phyloP scores from a whole-genome alignment of 1,140 invertebrate genomes.

The Stenopsyche tienmushanensis region DNA sequence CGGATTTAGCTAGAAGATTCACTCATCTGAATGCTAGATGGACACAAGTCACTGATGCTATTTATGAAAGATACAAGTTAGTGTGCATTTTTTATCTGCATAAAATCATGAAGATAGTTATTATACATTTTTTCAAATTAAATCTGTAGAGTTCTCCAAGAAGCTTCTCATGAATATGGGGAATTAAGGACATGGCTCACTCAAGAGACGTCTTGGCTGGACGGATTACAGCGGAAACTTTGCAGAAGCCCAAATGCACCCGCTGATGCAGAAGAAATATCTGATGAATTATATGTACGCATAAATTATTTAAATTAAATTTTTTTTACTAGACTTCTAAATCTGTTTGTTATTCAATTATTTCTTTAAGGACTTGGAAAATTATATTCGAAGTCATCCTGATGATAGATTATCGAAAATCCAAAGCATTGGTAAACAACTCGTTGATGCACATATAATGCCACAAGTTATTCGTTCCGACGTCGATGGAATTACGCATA shows the following conservation, averaged over 20 bases:
- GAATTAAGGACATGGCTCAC: slow-evolving; percentile 77
- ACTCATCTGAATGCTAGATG: slow-evolving; percentile 72
- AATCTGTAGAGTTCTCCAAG: slow-evolving; percentile 56
- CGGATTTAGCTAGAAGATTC: slow-evolving; percentile 65
- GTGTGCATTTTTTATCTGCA: background rate
- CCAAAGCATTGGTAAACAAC: slow-evolving; percentile 71
- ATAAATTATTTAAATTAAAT: slow-evolving; percentile 24
- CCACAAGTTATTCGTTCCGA: slow-evolving; percentile 68
- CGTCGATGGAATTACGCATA: slow-evolving; percentile 64
- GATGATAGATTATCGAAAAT: slow-evolving; percentile 71
- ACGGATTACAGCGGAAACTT: slow-evolving; percentile 78
- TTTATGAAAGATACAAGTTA: slow-evolving; percentile 61
- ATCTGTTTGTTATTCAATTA: background rate
- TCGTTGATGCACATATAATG: slow-evolving; percentile 78
- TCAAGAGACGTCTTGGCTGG: slow-evolving; percentile 79
- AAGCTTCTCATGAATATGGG: slow-evolving; percentile 72
- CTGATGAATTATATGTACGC: slow-evolving; percentile 84
- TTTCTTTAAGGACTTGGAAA: slow-evolving; percentile 80
- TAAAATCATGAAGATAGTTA: background rate
- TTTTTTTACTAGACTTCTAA: background rate
- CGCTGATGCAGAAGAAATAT: slow-evolving; percentile 92
- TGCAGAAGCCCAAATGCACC: slow-evolving; percentile 63
- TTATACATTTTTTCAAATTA: background rate
- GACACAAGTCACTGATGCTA: slow-evolving; percentile 67
- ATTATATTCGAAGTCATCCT: slow-evolving; percentile 77